Evolutionary conservation across 2,888 invertebrate genomes (phyloP).

Genomic region (Drosophila tanythrix): DNA sequence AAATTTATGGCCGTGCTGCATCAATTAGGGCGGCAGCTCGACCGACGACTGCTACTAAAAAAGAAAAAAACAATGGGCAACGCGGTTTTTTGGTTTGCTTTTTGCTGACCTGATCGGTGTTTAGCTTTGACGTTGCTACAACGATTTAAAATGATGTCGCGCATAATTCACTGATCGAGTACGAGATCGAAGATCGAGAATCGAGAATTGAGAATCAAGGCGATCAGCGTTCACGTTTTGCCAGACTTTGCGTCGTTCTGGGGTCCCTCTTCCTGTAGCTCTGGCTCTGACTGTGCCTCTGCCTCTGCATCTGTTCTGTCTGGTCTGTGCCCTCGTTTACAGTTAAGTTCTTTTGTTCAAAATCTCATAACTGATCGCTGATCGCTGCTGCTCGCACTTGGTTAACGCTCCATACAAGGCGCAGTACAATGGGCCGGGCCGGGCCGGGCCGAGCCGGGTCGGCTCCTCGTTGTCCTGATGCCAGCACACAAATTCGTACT

Average conservation of each 20-base stretch:
- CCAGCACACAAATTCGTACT: conserved; percentile 42
- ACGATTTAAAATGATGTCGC: conserved; percentile 83
- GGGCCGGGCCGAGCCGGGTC: no score
- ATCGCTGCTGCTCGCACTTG: conserved; percentile 63
- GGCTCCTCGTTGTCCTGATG: conserved; percentile 18
- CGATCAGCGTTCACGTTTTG: conserved; percentile 54
- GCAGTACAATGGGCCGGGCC: conserved; percentile 38
- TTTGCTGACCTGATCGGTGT: conserved; percentile 74
- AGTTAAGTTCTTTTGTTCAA: conserved; percentile 79
- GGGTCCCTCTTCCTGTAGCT: conserved; percentile 18
- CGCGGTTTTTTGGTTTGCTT: conserved; percentile 15
- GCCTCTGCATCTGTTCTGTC: conserved; percentile 24
- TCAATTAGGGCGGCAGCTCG: conserved; percentile 83
- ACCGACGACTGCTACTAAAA: conserved; percentile 58
- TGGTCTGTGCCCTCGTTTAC: conserved; percentile 64
- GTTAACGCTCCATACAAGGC: conserved; percentile 65
- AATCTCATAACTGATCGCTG: conserved; percentile 79
- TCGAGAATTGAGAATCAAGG: conserved; percentile 21
- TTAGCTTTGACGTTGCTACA: conserved; percentile 78
- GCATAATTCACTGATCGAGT: conserved; percentile 80
- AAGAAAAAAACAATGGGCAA: conserved; percentile 62
- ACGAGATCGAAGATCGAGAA: conserved; percentile 49
- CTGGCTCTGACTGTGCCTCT: conserved; percentile 5
- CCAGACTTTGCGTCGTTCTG: conserved; percentile 74
- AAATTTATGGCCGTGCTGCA: conserved; percentile 84